These are phyloP conservation scores for Cyaniris semiargus DNA, from an alignment of 2,888 invertebrate species.

Conservation along the genomic window DNA sequence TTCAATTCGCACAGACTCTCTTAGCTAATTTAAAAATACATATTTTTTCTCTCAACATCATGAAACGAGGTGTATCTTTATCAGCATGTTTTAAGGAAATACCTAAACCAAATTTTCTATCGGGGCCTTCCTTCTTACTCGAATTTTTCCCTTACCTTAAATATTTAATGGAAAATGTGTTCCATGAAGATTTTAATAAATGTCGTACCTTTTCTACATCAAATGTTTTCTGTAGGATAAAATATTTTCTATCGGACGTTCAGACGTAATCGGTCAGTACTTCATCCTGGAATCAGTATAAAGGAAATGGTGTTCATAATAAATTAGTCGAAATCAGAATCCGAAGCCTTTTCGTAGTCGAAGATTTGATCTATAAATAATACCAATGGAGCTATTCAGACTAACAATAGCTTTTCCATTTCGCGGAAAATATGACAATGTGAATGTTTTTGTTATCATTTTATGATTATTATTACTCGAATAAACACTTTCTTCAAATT, in stretches of 20 bases:
- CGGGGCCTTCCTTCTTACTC: background rate
- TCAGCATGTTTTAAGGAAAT: background rate
- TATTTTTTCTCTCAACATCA: background rate
- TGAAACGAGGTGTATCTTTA: background rate
- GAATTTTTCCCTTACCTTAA: background rate
- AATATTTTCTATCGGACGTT: background rate
- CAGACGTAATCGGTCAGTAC: background rate
- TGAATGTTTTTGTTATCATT: background rate
- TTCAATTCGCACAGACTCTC: background rate
- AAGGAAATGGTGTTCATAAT: background rate
- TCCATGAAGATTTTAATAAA: background rate
- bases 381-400: background rate
- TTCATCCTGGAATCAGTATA: background rate
- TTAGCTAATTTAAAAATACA: background rate
- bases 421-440: background rate
- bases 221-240: background rate
- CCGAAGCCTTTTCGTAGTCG: background rate
- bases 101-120: background rate
- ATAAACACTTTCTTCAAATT: no score
- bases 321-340: background rate
- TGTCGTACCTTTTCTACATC: background rate
- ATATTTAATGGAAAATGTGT: conserved; percentile 9
- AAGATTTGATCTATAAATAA: background rate
- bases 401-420: conserved; percentile 3
- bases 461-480: no score